Evolutionary conservation across 2,888 invertebrate species (phyloP), one percentile per base, ranked within the genome.

Genomic region (Branchipolynoe longqiensis): DNA sequence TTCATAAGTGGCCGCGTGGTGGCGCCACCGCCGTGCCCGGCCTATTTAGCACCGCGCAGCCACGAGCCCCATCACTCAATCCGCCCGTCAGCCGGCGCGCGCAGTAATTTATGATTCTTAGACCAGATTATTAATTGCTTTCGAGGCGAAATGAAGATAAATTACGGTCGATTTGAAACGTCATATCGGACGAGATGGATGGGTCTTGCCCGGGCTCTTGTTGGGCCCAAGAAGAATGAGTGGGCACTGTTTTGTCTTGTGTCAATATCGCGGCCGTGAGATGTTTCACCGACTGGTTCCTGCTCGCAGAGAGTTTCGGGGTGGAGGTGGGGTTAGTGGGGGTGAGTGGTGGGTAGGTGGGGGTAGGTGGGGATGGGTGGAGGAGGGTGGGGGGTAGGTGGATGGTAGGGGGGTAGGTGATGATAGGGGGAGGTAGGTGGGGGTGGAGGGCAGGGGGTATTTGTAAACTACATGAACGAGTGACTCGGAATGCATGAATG

Each of bases 81-180:
- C 48, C 54, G 31, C 28, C 78, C 78, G 54, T 78, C 78, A 78
- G 22, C 2, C 78, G 1, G 14, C 54, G 3, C 18, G 48, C 78
- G 25, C 41, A 14, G 28, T 78, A 78, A 78, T 78, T 78, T 78
- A 78, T 78, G 78, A 78, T 78, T 78, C 78, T 54, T 78, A 54
- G 78, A 41, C 48, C 48, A 78, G 48, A 78, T 78, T 78, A 78
- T 78, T 78, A 78, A 78, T 78, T 54, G 78, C 54, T 78, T 78
- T 78, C 78, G 3, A 28, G 41, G 48, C 54, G 28, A 78, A 54
- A 78, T 78, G 78, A 78, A 78, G 78, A 78, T 41, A 78, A 78
- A 78, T 78, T 78, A 48, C 78, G 54, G 31, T 48, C 78, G 78
- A 48, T 78, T 78, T 78, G 78, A 78, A 78, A 78, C 78, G 78